Evolutionary conservation across 2,113 vertebrate genomes (phyloP).

Genomic region (Cairina moschata): DNA sequence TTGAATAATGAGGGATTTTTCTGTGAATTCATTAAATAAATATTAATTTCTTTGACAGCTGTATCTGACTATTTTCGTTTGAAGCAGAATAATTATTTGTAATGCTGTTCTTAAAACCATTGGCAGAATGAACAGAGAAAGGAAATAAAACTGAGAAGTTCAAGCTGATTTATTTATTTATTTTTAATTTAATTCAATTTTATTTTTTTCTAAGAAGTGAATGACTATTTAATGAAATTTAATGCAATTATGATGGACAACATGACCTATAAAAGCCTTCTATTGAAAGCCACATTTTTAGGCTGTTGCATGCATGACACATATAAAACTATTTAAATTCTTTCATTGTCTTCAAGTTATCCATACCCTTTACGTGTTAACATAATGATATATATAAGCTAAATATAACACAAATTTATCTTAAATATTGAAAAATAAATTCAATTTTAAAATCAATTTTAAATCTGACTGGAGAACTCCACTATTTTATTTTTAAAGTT

Average conservation of each 20-base stretch:
- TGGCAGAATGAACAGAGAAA: background rate
- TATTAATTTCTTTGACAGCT: background rate
- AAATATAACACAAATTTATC: background rate
- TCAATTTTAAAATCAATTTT: background rate
- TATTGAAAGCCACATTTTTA: background rate
- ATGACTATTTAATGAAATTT: background rate
- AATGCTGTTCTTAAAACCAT: background rate
- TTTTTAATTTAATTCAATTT: no score
- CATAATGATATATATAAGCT: background rate
- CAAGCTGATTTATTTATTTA: background rate
- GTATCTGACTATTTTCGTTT: background rate
- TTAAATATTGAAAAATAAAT: background rate
- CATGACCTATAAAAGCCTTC: background rate
- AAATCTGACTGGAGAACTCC: background rate
- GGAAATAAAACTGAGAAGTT: background rate
- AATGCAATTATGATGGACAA: background rate
- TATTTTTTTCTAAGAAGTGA: background rate
- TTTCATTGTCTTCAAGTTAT: background rate
- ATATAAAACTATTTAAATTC: background rate
- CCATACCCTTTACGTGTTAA: background rate
- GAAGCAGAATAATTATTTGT: background rate
- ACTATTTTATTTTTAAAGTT: background rate
- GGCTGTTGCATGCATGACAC: background rate
- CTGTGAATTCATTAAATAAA: background rate
- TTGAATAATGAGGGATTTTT: background rate